phyloP scores from a whole-genome alignment of 2,113 vertebrate genomes.

The Ploceus nigricollis region DNA sequence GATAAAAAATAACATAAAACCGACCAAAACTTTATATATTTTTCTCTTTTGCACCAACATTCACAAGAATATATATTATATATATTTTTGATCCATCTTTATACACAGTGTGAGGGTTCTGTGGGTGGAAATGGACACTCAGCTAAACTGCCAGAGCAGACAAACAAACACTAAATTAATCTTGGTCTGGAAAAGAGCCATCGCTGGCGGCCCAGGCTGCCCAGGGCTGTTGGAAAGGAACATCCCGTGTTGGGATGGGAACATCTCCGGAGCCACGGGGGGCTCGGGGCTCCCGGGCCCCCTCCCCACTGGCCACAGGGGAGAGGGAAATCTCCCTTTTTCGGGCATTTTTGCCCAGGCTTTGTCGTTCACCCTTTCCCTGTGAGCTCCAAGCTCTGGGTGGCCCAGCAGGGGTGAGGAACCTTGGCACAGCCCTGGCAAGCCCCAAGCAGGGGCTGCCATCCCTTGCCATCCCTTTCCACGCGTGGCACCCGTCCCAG shows the following conservation, averaged over 20 bases:
- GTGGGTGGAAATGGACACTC: slow-evolving; percentile 47
- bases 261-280: rapidly evolving
- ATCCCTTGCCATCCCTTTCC: not conserved
- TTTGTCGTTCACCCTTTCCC: rapidly evolving
- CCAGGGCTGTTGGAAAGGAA: not conserved
- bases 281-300: rapidly evolving
- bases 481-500: rapidly evolving
- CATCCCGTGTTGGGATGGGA: not conserved
- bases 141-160: slow-evolving; percentile 38
- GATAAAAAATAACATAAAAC: slow-evolving; percentile 62
- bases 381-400: rapidly evolving
- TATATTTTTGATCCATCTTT: slow-evolving; percentile 35
- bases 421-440: not conserved
- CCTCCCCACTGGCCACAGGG: not conserved
- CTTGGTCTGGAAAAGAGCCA: not conserved
- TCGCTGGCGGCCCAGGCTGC: not conserved
- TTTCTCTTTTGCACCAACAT: slow-evolving; percentile 67
- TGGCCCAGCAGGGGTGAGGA: not conserved
- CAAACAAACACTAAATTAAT: not conserved
- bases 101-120: slow-evolving; percentile 64
- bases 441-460: not conserved
- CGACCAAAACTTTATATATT: slow-evolving; percentile 13
- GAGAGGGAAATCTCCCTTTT: not conserved
- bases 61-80: slow-evolving; percentile 72
- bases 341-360: not conserved